Conservation (phyloP, 2,797 vertebrate genomes). For the Macrochelys suwanniensis region DNA sequence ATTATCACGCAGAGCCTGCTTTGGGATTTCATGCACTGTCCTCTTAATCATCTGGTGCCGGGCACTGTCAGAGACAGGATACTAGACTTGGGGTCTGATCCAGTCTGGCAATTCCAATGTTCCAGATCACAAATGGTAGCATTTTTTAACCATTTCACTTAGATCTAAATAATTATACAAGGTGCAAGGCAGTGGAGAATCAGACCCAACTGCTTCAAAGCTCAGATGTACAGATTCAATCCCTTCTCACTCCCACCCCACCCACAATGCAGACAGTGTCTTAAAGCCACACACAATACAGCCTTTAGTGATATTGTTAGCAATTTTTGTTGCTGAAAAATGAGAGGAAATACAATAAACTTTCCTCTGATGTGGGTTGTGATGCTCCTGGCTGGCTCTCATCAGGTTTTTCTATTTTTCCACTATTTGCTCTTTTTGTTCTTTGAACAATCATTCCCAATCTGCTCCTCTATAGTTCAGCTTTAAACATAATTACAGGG, state of each 20-base stretch:
- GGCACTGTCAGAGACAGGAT: no score
- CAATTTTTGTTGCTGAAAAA: neutral
- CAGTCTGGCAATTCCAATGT: neutral
- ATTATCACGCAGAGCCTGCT: neutral
- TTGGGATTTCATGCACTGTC: neutral
- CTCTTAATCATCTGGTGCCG: neutral
- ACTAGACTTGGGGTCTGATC: neutral
- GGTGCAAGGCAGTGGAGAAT: neutral
- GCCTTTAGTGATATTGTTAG: rapidly evolving
- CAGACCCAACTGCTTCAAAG: neutral
- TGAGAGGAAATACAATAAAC: neutral
- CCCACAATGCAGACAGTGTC: neutral
- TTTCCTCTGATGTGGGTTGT: neutral
- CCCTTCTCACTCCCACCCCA: neutral
- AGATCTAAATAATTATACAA: neutral
- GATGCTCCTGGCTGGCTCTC: neutral
- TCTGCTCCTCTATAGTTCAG: neutral
- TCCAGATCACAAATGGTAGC: neutral
- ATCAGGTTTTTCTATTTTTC: neutral
- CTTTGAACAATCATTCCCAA: neutral
- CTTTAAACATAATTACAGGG: neutral
- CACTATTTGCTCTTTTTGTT: neutral
- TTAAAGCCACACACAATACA: neutral
- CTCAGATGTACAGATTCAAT: no score
- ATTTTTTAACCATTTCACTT: neutral